Conservation (phyloP, 2,113 vertebrate species). For the Hypomesus transpacificus region DNA sequence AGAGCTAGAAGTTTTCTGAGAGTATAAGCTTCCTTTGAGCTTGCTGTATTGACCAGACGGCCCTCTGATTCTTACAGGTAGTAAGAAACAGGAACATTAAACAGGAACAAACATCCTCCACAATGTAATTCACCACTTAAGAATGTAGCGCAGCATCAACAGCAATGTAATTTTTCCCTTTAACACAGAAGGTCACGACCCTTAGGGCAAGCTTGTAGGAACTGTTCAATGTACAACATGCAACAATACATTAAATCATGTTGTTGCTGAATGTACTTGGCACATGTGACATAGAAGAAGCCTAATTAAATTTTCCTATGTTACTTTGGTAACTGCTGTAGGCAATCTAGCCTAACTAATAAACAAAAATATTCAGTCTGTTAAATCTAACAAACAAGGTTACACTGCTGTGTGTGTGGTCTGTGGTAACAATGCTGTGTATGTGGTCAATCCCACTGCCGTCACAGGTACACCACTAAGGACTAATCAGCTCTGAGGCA, state of each 20-base stretch:
- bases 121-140: not conserved
- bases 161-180: no score
- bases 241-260: no score
- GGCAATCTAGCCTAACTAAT: no score
- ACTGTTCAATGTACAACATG: no score
- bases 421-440: not conserved
- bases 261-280: no score
- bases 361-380: no score
- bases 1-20: not conserved
- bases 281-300: not conserved
- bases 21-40: conserved; percentile 27
- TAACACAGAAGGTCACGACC: not conserved
- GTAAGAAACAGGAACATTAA: conserved; percentile 12
- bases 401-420: not conserved
- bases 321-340: no score
- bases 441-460: not conserved
- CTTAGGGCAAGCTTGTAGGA: no score
- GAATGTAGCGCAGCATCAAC: not conserved
- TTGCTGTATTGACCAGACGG: conserved; percentile 17
- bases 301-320: not conserved
- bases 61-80: conserved; percentile 6
- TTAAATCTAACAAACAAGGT: not conserved
- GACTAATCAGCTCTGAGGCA: not conserved
- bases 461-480: not conserved
- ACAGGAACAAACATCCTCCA: conserved; percentile 8